A percentile compares a stretch with the other conserved stretches of the same genome.
Conservation (phyloP, 2,797 vertebrate genomes). For the Leptoclinus maculatus region DNA sequence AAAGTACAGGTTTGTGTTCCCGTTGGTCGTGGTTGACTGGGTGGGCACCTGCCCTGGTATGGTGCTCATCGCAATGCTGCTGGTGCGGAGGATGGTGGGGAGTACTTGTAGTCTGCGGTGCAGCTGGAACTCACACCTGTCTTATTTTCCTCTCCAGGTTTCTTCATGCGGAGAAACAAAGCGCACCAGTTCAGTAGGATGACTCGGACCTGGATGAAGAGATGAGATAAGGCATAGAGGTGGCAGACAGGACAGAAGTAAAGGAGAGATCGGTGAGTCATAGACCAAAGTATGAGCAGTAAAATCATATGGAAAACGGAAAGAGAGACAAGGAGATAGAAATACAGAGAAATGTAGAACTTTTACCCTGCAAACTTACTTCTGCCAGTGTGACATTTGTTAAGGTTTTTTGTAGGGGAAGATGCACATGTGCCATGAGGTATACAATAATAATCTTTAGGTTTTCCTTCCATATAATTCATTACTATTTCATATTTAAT, state of each 20-base stretch:
- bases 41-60: conserved; percentile 81
- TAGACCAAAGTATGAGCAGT: background rate
- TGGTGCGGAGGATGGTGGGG: conserved; percentile 75
- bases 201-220: conserved; percentile 84
- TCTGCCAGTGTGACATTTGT: background rate
- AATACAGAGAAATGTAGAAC: background rate
- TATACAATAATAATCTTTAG: background rate
- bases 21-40: conserved; percentile 84
- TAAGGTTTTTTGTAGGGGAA: background rate
- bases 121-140: conserved; percentile 26
- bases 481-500: background rate
- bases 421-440: background rate
- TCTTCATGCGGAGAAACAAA: conserved; percentile 95
- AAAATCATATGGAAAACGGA: background rate
- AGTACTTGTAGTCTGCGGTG: conserved; percentile 72
- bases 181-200: conserved; percentile 93
- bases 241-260: background rate
- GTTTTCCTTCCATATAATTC: background rate
- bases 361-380: background rate
- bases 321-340: background rate
- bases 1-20: conserved; percentile 87
- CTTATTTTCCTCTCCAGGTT: conserved; percentile 86
- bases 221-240: background rate
- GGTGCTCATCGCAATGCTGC: conserved; percentile 86
- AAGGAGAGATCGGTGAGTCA: background rate